These are phyloP conservation scores for Thelaira solivaga DNA, from an alignment of 2,888 invertebrate genomes.

Conservation along the genomic window DNA sequence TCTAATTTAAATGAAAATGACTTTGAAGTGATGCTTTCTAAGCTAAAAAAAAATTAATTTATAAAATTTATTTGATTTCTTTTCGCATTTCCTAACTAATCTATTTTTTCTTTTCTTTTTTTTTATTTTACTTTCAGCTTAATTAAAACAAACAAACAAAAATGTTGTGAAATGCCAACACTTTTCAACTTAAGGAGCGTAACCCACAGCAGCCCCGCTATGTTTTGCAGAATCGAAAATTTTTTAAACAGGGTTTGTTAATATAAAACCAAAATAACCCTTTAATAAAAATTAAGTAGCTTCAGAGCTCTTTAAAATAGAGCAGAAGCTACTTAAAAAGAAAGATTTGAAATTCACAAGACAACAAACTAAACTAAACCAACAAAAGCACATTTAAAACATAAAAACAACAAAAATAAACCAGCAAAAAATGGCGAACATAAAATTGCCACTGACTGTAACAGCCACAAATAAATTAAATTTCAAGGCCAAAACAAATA, in stretches of 20 bases:
- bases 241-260: slow-evolving; percentile 6
- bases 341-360: not conserved
- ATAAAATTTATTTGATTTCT: too few relatives aligned
- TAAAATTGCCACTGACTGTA: slow-evolving; percentile 26
- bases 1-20: too few relatives aligned
- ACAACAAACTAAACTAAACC: not conserved
- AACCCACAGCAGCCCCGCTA: not conserved
- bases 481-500: slow-evolving; percentile 54
- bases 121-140: too few relatives aligned
- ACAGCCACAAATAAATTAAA: slow-evolving; percentile 40
- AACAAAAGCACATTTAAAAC: not conserved
- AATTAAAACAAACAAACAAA: too few relatives aligned
- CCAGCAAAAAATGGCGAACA: slow-evolving; percentile 35
- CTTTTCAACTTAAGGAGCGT: too few relatives aligned
- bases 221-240: slow-evolving; percentile 12
- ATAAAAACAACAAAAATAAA: not conserved
- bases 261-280: not conserved
- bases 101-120: too few relatives aligned
- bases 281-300: slow-evolving; percentile 44
- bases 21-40: too few relatives aligned
- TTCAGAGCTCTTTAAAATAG: slow-evolving; percentile 40
- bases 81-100: too few relatives aligned
- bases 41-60: too few relatives aligned
- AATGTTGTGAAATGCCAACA: not conserved
- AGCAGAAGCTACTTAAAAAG: slow-evolving; percentile 54